Conservation (phyloP, 2,888 invertebrate species). For the Oligia fasciuncula region DNA sequence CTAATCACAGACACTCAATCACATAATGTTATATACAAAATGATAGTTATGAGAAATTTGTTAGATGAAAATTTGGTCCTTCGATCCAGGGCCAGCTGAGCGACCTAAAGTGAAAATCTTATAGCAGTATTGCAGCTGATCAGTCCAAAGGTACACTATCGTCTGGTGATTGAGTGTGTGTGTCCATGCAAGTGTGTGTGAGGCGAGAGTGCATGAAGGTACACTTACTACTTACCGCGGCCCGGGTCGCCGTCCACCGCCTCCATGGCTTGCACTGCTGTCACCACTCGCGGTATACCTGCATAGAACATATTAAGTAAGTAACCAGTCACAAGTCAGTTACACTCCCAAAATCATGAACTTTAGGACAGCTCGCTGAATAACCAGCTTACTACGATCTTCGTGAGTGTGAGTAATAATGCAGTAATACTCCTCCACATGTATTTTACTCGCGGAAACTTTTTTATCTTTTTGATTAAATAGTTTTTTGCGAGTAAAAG, state of each 20-base stretch:
- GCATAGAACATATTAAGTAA: constrained; percentile 55
- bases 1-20: constrained; percentile 53
- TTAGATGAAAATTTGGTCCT: constrained; percentile 6
- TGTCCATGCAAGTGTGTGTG: constrained; percentile 78
- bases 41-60: too few relatives aligned
- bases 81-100: background rate
- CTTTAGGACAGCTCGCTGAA: too few relatives aligned
- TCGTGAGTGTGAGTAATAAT: background rate
- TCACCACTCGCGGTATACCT: constrained; percentile 94
- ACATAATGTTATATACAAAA: constrained; percentile 6
- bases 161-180: constrained; percentile 68
- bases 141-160: background rate
- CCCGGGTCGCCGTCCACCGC: constrained; percentile 91
- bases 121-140: background rate
- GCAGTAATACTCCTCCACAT: background rate
- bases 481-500: too few relatives aligned
- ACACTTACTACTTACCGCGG: constrained; percentile 96
- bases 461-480: too few relatives aligned
- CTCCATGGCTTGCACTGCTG: constrained; percentile 91
- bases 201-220: constrained; percentile 89
- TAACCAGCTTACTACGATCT: background rate
- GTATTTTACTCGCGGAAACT: too few relatives aligned
- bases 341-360: background rate
- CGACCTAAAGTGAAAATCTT: background rate
- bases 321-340: background rate